A percentile compares a stretch with the other conserved stretches of the same genome.
Evolutionary conservation across 2,797 vertebrate species (phyloP).

Genomic region (Schizothorax lantsangensis): DNA sequence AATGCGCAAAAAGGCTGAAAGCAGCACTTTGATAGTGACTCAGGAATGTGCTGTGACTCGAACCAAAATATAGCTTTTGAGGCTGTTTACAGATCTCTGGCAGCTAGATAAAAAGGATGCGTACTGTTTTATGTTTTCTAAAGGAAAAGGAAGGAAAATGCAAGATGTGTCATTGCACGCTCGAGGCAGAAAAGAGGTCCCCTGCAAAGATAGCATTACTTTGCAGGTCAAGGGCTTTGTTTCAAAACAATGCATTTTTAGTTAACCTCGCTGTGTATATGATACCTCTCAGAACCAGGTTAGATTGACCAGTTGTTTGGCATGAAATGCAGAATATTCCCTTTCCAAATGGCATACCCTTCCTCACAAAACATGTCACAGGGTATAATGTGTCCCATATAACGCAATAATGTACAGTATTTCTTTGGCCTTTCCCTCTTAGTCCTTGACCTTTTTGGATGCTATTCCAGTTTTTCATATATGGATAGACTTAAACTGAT

Average conservation of each 20-base stretch:
- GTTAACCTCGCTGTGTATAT: conserved; percentile 34
- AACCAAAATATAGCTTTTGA: conserved; percentile 4
- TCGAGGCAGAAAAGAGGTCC: conserved; percentile 53
- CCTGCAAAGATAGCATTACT: conserved; percentile 35
- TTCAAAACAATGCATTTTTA: conserved; percentile 50
- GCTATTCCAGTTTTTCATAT: conserved; percentile 29
- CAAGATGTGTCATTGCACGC: conserved; percentile 48
- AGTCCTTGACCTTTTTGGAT: conserved; percentile 36
- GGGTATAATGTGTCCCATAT: conserved; percentile 23
- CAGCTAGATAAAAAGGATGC: neutral
- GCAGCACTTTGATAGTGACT: conserved; percentile 2
- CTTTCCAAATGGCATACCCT: conserved; percentile 36
- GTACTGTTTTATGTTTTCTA: conserved; percentile 40
- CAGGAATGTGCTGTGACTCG: neutral
- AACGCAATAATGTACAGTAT: conserved; percentile 17
- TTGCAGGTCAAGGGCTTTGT: conserved; percentile 44
- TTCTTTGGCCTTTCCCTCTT: conserved; percentile 26
- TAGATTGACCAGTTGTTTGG: conserved; percentile 43
- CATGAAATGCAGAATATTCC: conserved; percentile 38
- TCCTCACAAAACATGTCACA: conserved; percentile 52
- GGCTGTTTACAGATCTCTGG: conserved; percentile 10
- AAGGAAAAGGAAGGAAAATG: conserved; percentile 18
- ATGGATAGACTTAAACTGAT: neutral
- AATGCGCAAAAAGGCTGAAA: neutral
- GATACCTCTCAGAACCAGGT: conserved; percentile 37